phyloP scores from a whole-genome alignment of 2,888 invertebrate genomes.

The Rhopalosiphum nymphaeae region DNA sequence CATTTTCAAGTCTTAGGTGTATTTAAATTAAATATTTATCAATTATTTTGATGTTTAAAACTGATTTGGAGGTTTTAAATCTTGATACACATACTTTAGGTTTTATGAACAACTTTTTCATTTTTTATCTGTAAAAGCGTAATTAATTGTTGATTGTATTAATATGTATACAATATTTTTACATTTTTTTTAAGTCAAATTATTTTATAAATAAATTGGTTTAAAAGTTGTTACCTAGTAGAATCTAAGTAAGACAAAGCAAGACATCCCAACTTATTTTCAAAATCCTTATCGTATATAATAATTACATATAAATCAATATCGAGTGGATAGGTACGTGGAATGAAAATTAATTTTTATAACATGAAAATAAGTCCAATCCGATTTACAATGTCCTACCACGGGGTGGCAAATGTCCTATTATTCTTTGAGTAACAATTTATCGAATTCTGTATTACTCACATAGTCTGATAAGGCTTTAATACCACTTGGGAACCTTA shows the following conservation, averaged over 20 bases:
- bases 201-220: neutral
- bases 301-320: neutral
- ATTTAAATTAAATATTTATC: neutral
- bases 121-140: neutral
- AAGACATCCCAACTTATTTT: neutral
- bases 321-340: neutral
- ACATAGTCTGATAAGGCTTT: conserved; percentile 81
- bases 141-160: no score
- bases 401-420: neutral
- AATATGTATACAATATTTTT: neutral
- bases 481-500: conserved; percentile 82
- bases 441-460: conserved; percentile 69
- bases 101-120: neutral
- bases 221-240: neutral
- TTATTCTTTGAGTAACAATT: neutral
- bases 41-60: neutral
- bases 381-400: neutral
- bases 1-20: neutral
- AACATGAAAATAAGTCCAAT: conserved; percentile 67
- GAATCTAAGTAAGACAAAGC: no score
- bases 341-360: neutral
- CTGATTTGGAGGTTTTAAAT: neutral
- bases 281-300: neutral
- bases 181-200: neutral
- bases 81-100: neutral